These are phyloP conservation scores for Adelognathus sp. DNA, from an alignment of 2,888 invertebrate species.

Conservation along the genomic window DNA sequence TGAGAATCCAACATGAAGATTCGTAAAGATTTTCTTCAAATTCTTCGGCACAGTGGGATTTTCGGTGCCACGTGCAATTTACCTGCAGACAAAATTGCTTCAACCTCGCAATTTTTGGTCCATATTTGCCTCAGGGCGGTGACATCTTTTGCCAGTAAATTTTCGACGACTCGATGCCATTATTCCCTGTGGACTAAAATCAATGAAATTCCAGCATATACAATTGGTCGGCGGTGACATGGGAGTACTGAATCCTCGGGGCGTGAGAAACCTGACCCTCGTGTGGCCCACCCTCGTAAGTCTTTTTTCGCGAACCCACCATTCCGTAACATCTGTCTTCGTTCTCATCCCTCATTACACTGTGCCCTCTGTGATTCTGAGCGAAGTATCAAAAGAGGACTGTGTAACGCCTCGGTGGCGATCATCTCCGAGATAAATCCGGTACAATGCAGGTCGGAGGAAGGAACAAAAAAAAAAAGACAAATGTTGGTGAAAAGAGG, in stretches of 20 bases:
- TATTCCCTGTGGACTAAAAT: neutral
- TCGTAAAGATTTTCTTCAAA: neutral
- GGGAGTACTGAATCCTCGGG: constrained; percentile 52
- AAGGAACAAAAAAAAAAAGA: neutral
- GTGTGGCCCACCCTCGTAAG: constrained; percentile 64
- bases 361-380: neutral
- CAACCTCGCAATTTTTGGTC: too few relatives aligned
- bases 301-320: constrained; percentile 3
- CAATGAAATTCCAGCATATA: constrained; percentile 60
- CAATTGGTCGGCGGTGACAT: constrained; percentile 64
- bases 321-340: too few relatives aligned
- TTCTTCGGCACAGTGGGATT: too few relatives aligned
- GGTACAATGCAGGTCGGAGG: neutral
- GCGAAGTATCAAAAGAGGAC: constrained; percentile 7
- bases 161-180: neutral
- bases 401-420: constrained; percentile 23
- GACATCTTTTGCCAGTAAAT: too few relatives aligned
- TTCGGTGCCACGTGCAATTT: too few relatives aligned
- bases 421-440: constrained; percentile 28
- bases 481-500: neutral
- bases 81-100: neutral
- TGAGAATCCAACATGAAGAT: constrained; percentile 38
- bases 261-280: constrained; percentile 58
- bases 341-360: too few relatives aligned
- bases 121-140: too few relatives aligned